phyloP scores from a whole-genome alignment of 2,797 vertebrate genomes.

The Melanotaenia maccullochi region DNA sequence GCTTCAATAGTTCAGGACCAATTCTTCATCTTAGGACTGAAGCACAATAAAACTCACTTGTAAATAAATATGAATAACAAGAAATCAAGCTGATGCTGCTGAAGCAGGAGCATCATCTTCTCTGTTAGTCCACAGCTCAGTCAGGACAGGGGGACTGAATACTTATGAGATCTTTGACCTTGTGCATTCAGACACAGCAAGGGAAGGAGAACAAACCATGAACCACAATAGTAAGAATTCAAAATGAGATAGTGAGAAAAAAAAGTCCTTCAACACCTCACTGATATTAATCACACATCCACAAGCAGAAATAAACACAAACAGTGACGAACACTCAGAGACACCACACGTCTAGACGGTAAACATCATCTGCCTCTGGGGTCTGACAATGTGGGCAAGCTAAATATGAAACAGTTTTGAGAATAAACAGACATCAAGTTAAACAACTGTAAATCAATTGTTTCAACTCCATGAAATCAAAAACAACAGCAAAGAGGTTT shows the following conservation, averaged over 20 bases:
- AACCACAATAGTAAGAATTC: conserved; percentile 35
- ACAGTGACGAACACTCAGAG: conserved; percentile 20
- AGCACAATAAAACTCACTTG: not conserved
- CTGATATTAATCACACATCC: conserved; percentile 28
- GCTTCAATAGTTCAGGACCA: not conserved
- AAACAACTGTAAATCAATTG: conserved; percentile 24
- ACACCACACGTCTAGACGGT: conserved; percentile 47
- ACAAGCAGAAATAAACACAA: conserved; percentile 27
- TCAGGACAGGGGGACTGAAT: conserved; percentile 31
- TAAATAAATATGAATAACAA: conserved; percentile 19
- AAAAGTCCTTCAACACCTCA: conserved; percentile 7
- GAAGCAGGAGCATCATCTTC: conserved; percentile 1
- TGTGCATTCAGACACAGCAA: conserved; percentile 21
- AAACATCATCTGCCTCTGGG: conserved; percentile 43
- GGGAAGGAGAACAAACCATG: conserved; percentile 32
- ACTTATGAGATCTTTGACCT: conserved; percentile 54
- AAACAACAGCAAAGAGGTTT: not conserved
- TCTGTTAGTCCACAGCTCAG: conserved; percentile 13
- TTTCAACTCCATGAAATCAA: conserved; percentile 8
- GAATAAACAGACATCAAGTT: not conserved
- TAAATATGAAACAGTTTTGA: conserved; percentile 15
- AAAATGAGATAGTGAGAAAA: conserved; percentile 32
- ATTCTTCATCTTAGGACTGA: not conserved
- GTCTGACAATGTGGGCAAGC: conserved; percentile 44
- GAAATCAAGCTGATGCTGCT: conserved; percentile 5